Base-by-base conservation (phyloP, 2,888 invertebrate genomes). In the Incurvaria masculella region DNA sequence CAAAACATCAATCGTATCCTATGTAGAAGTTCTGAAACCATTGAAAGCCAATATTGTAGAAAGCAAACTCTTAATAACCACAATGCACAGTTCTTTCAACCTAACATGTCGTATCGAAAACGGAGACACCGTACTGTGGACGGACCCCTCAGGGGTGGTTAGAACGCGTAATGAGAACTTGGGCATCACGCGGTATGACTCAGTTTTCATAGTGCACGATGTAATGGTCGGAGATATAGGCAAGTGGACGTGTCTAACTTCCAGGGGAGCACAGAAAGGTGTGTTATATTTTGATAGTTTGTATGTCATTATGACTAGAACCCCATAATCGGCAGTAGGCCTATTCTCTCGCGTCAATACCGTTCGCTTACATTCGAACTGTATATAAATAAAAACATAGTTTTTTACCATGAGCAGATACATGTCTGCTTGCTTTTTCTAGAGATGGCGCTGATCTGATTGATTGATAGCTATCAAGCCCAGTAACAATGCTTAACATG, bases 41-140 rank as follows among this genome's bases (percentile, higher is more conserved):
- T 70, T 76, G 2, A 58, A 59, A 33, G 69, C 68, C 0, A 66
- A 68, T 52, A 72, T 76, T 46, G 54, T 70, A 20, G 73, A 72
- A 0, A 65, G 69, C 0, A 72, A 69, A 14, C 33, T n/a, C 51
- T 56, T 59, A 2, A 38, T 72, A 1, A 55, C 56, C 0, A 58
- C 44, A 0, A 55, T 58, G 1, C 51, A 69, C 50, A 54, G 63
- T 0, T 53, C 57, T 20, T 49, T 64, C 4, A 66, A 70, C 49
- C 53, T 72, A 0, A 59, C 60, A 2, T 76, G 75, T 50, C 56
- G 59, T 11, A 66, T 68, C 1, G 64, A 70, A 2, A 63, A 70
- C 45, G 64, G 70, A 5, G 53, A 52, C 6, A 49, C 26, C 1
- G 53, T 68, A 4, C 59, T 58, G 44, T 75, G 75, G 74, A 20